phyloP scores from a whole-genome alignment of 1,140 invertebrate genomes.

The Caerostris extrusa region DNA sequence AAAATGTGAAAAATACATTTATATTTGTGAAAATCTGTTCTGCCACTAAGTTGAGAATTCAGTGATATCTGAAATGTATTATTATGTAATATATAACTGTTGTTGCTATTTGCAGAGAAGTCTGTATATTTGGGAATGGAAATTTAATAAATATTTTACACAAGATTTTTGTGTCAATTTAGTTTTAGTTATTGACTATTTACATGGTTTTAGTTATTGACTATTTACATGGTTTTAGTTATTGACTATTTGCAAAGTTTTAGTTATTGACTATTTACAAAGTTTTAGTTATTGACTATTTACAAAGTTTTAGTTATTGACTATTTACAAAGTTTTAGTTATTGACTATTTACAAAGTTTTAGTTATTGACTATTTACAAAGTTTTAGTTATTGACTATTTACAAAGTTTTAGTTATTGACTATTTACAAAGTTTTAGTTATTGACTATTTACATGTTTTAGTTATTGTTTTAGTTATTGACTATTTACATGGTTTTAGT shows the following conservation, averaged over 20 bases:
- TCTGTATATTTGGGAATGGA: constrained; percentile 76
- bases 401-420: neutral
- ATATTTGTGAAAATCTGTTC: constrained; percentile 38
- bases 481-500: neutral
- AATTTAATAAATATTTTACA: constrained; percentile 78
- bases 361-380: neutral
- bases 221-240: neutral
- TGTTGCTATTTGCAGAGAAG: constrained; percentile 75
- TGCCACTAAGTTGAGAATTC: constrained; percentile 15
- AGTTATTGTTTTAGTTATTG: neutral
- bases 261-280: too few species aligned
- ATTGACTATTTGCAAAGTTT: too few species aligned
- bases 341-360: neutral
- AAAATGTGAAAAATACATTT: constrained; percentile 27
- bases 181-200: neutral
- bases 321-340: constrained; percentile 5
- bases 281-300: too few species aligned
- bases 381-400: neutral
- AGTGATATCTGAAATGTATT: constrained; percentile 59
- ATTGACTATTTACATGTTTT: neutral
- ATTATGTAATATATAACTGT: constrained; percentile 57
- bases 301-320: too few species aligned
- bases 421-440: neutral
- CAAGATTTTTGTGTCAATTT: constrained; percentile 55
- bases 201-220: neutral